Evolutionary conservation across 1,140 invertebrate genomes (phyloP).

Genomic region (Mycetomoellerius zeteki): DNA sequence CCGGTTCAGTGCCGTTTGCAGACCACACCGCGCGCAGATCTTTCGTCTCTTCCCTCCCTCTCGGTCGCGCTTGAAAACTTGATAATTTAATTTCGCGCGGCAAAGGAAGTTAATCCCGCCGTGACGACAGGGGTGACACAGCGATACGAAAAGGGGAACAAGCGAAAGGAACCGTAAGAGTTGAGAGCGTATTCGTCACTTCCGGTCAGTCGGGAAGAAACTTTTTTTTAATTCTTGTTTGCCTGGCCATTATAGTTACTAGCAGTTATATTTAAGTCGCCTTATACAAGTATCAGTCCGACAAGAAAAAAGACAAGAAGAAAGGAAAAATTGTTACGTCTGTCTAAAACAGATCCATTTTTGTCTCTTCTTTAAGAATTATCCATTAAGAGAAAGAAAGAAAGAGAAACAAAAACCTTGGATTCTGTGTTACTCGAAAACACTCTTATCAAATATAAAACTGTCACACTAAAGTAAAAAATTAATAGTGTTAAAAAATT

Average conservation of each 20-base stretch:
- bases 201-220: constrained; percentile 55
- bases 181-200: constrained; percentile 50
- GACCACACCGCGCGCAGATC: constrained; percentile 28
- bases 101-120: constrained; percentile 77
- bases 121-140: constrained; percentile 62
- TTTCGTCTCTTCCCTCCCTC: background rate
- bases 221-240: constrained; percentile 71
- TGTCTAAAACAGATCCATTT: background rate
- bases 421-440: background rate
- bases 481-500: background rate
- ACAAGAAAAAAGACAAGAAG: background rate
- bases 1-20: constrained; percentile 39
- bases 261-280: constrained; percentile 72
- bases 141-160: constrained; percentile 40
- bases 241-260: constrained; percentile 66
- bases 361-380: background rate
- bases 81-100: constrained; percentile 78
- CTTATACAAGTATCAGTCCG: constrained; percentile 34
- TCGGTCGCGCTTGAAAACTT: constrained; percentile 69
- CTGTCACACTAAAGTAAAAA: no score
- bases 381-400: background rate
- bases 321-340: background rate
- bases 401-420: background rate
- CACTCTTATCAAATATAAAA: background rate
- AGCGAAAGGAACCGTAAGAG: constrained; percentile 47